Base-by-base conservation (phyloP, 2,888 invertebrate species). In the Chloromyia formosa region DNA sequence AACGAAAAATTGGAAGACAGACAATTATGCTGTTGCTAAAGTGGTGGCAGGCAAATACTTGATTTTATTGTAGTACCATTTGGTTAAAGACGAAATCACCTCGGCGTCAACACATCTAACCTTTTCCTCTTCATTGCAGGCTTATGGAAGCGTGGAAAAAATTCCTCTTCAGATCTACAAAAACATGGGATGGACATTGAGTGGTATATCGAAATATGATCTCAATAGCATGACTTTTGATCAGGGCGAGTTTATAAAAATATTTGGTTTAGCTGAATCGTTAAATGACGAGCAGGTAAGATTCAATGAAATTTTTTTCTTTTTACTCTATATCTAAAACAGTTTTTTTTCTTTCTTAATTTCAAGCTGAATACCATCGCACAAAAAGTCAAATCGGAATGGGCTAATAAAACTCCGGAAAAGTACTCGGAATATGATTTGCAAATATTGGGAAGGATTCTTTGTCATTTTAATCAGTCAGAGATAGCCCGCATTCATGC, bases 361-460 rank as follows among this genome's bases (percentile, higher is more conserved):
- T 79, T 77, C 22, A 80, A 85, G 82, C 82, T 89, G 14, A 75
- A 80, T 10, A 84, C 87, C 0, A 84, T 90, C 12, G 88, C 88
- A 1, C 82, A 86, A 35, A 84, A 87, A n/a, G 85, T 89, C 1
- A 85, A 86, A 2, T 81, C 84, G 61, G 88, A 88, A 76, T 90
- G 88, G 81, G 84, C 86, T 0, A 84, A 83, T 0, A 90, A 90
- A 81, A 83, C 83, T 35, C 88, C 89, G 0, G 86, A 87, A 75
- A 88, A 88, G 75, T 88, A 88, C 78, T 88, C 89, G 0, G 86
- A 85, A 78, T 89, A 87, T 75, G 90, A 90, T 81, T 82, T 90
- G 69, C 82, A 80, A 53, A 87, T 88, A 0, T 80, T 90, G 72
- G 83, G 86, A 42, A 88, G 89, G 79, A 88, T 90, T 76, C 78